Conservation (phyloP, 1,140 invertebrate species). For the Polypedilum vanderplanki region DNA sequence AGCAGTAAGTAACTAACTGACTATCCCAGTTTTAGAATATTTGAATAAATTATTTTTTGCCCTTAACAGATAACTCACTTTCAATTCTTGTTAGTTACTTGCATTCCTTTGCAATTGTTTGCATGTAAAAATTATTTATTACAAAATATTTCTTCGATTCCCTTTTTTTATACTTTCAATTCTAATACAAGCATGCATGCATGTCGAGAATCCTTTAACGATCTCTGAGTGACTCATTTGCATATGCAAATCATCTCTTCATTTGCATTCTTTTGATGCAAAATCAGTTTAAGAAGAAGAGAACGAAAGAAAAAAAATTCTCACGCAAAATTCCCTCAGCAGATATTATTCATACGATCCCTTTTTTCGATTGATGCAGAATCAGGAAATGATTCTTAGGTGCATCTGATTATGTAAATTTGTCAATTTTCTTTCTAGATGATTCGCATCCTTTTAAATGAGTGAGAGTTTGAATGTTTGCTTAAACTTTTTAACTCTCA, state of each 20-base stretch:
- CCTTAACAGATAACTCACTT: not conserved
- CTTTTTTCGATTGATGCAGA: not conserved
- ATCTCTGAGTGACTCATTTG: slow-evolving; percentile 11
- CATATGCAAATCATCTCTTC: slow-evolving; percentile 17
- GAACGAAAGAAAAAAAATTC: not conserved
- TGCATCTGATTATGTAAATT: slow-evolving; percentile 27
- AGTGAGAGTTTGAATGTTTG: no score
- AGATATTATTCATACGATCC: not conserved
- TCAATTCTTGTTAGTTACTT: not conserved
- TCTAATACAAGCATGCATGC: not conserved
- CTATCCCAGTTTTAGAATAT: no score
- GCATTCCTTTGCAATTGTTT: not conserved
- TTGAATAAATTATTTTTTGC: no score
- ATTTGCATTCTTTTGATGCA: slow-evolving; percentile 16
- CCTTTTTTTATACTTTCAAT: not conserved
- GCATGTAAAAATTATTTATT: not conserved
- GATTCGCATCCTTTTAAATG: no score
- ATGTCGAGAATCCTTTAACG: not conserved
- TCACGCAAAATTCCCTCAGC: not conserved
- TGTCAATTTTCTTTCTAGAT: no score
- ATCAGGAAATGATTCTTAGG: not conserved
- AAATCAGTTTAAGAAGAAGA: not conserved
- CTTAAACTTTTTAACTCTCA: no score
- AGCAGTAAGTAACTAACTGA: no score
- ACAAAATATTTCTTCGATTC: not conserved